Percentiles rank a stretch among this genome's conserved stretches.
These are phyloP conservation scores for Toxotes chatareus DNA, from an alignment of 2,113 vertebrate genomes.

Conservation along the genomic window DNA sequence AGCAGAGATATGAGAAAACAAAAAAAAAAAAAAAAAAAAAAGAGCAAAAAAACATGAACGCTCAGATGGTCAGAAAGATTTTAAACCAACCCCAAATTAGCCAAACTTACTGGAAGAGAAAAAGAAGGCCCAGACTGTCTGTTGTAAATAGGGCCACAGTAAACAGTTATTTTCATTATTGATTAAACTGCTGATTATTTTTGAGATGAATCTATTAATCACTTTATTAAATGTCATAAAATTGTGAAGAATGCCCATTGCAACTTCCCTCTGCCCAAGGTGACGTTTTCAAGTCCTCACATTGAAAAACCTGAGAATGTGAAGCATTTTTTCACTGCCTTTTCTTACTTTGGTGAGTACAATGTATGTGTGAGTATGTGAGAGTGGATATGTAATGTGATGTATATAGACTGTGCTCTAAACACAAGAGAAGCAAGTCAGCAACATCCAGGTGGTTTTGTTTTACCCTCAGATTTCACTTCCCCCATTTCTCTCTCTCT, in stretches of 20 bases:
- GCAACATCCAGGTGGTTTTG: constrained; percentile 78
- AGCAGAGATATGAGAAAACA: not conserved
- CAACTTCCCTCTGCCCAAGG: not conserved
- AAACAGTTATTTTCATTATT: not conserved
- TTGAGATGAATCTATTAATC: not conserved
- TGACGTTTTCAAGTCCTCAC: not conserved
- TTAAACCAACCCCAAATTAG: not conserved
- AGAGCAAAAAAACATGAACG: not conserved
- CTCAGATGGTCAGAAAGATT: not conserved
- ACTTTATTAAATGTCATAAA: not conserved
- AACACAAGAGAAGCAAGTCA: constrained; percentile 72
- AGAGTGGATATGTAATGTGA: constrained; percentile 51
- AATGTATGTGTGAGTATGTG: constrained; percentile 6
- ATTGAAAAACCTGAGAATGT: no score
- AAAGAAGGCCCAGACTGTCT: not conserved
- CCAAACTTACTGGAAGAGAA: not conserved
- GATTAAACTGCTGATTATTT: not conserved
- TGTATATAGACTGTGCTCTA: constrained; percentile 65
- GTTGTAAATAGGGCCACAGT: not conserved
- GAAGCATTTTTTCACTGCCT: no score
- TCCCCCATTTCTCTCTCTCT: constrained; percentile 30
- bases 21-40: not conserved
- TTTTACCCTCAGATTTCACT: constrained; percentile 72
- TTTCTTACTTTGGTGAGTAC: not conserved
- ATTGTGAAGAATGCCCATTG: not conserved